A percentile compares a stretch with the other conserved stretches of the same genome.
phyloP scores from a whole-genome alignment of 64 coral and sea anemone species.

The Montipora cactus region DNA sequence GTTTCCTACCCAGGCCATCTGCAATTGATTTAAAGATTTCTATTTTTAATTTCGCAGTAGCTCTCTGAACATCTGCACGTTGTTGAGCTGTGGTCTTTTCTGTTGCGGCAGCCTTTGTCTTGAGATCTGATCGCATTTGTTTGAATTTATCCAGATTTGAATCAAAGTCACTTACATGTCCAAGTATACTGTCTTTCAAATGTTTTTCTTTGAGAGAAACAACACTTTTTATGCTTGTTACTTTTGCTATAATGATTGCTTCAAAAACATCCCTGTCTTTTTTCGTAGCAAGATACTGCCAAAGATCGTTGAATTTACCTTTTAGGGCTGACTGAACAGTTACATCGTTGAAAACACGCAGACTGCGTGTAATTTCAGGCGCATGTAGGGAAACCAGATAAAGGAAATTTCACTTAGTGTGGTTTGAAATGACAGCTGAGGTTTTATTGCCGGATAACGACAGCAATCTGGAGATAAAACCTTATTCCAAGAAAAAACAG shows the following conservation, averaged over 20 bases:
- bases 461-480: too few species aligned
- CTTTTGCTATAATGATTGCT: background rate
- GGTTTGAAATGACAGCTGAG: too few species aligned
- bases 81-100: background rate
- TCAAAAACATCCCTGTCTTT: conserved; percentile 13
- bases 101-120: background rate
- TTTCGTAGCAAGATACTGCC: background rate
- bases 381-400: too few species aligned
- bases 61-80: conserved; percentile 9
- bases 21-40: background rate
- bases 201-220: background rate
- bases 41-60: background rate
- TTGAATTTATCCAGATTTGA: conserved; percentile 1
- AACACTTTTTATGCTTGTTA: background rate
- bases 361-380: too few species aligned
- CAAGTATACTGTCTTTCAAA: background rate
- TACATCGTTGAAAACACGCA: too few species aligned
- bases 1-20: conserved; percentile 56
- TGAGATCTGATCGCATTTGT: background rate
- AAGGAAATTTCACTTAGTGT: too few species aligned
- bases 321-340: background rate
- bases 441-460: too few species aligned
- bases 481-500: too few species aligned
- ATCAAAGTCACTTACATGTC: background rate
- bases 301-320: conserved; percentile 1